Conservation (phyloP, 2,113 vertebrate species). For the Phylloscopus trochiloides region DNA sequence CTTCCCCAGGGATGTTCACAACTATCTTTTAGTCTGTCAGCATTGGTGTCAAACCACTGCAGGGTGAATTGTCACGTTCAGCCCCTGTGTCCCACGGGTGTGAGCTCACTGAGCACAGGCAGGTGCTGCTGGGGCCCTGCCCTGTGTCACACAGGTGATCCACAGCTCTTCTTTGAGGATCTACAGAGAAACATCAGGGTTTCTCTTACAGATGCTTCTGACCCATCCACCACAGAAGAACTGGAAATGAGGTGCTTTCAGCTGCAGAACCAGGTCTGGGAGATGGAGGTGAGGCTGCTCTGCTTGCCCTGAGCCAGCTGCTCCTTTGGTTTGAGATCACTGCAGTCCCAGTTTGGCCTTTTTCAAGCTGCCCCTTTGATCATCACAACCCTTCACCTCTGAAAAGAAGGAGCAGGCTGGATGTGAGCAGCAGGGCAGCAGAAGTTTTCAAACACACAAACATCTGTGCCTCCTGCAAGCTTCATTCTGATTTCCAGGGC, state of each 20-base stretch:
- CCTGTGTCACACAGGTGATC: not conserved
- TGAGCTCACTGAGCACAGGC: not conserved
- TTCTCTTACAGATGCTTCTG: not conserved
- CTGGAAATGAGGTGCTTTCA: slow-evolving; percentile 72
- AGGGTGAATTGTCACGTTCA: not conserved
- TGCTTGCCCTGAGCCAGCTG: not conserved
- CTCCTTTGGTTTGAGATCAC: not conserved
- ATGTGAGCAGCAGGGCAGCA: not conserved
- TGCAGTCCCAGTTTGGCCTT: not conserved
- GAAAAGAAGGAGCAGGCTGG: not conserved
- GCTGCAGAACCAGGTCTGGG: slow-evolving; percentile 82
- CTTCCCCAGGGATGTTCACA: not conserved
- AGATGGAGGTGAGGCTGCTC: slow-evolving; percentile 89
- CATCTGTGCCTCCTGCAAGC: not conserved
- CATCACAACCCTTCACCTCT: not conserved
- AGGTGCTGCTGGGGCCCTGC: not conserved
- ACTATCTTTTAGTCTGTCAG: not conserved
- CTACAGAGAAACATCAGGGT: not conserved
- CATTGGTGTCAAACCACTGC: not conserved
- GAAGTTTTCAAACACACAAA: not conserved
- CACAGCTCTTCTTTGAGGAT: not conserved
- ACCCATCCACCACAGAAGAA: slow-evolving; percentile 9
- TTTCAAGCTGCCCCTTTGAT: not conserved
- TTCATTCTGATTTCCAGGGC: not conserved
- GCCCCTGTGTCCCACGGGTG: rapidly evolving